phyloP scores from a whole-genome alignment of 2,113 vertebrate genomes.

The Limnothrissa miodon region DNA sequence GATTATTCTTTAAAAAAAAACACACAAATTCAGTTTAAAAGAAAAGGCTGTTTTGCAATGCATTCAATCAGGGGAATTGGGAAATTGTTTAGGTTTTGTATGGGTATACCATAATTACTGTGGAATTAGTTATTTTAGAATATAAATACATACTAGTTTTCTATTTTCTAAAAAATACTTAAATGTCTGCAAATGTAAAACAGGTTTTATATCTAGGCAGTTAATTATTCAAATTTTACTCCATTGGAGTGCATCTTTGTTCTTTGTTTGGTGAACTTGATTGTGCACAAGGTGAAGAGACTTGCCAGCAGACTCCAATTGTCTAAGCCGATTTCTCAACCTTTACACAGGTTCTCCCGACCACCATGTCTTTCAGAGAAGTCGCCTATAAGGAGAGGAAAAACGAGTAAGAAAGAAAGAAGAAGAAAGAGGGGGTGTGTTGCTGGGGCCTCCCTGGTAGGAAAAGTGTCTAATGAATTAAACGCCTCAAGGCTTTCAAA shows the following conservation, averaged over 20 bases:
- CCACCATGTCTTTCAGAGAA: neutral
- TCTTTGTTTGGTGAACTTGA: neutral
- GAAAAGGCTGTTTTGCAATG: neutral
- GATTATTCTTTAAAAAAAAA: neutral
- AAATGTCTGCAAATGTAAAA: neutral
- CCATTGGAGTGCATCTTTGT: too few species aligned
- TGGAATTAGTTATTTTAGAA: neutral
- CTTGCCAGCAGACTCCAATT: neutral
- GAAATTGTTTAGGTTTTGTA: neutral
- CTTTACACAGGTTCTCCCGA: neutral
- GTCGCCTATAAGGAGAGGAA: neutral
- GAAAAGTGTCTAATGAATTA: constrained; percentile 67
- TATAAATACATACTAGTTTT: neutral
- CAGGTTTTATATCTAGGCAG: neutral
- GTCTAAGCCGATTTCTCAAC: neutral
- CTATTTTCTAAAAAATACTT: neutral
- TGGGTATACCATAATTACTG: neutral
- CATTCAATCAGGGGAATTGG: neutral
- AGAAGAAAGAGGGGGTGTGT: constrained; percentile 41
- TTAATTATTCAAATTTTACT: neutral
- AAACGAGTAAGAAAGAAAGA: constrained; percentile 15
- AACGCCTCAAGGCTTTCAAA: constrained; percentile 67
- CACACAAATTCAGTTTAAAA: too few species aligned
- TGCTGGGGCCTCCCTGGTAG: constrained; percentile 50
- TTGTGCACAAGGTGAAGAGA: neutral